Conservation (phyloP, 1,140 invertebrate species). For the Helicoverpa armigera region DNA sequence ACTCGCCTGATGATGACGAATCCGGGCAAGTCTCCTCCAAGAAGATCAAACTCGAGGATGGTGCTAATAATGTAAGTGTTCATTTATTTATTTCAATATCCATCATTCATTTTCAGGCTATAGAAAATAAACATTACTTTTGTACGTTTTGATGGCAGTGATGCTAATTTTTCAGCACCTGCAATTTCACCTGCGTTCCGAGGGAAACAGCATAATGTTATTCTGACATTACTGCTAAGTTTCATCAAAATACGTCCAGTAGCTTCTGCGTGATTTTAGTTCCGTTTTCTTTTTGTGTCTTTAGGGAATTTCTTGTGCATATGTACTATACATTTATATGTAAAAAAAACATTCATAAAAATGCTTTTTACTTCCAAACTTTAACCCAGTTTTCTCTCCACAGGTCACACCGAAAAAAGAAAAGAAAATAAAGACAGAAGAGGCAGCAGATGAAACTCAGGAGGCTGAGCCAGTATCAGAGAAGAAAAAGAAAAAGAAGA, state of each 20-base stretch:
- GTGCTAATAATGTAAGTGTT: slow-evolving; percentile 11
- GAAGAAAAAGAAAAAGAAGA: slow-evolving; percentile 47
- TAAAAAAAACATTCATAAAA: too few relatives aligned
- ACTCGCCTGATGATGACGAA: slow-evolving; percentile 73
- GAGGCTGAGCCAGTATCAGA: slow-evolving; percentile 29
- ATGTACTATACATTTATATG: too few relatives aligned
- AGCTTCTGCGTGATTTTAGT: too few relatives aligned
- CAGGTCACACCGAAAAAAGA: slow-evolving; percentile 39
- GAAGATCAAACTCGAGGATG: slow-evolving; percentile 54
- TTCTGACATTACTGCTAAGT: background rate
- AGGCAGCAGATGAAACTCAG: background rate
- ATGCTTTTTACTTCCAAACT: too few relatives aligned
- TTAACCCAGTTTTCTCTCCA: background rate
- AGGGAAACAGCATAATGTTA: background rate
- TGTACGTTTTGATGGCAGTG: too few relatives aligned
- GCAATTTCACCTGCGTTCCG: background rate
- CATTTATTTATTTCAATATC: too few relatives aligned
- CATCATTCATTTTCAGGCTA: background rate
- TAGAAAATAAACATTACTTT: background rate
- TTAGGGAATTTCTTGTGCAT: too few relatives aligned
- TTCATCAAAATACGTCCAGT: too few relatives aligned
- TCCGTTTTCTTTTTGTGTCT: too few relatives aligned
- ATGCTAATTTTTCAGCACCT: too few relatives aligned
- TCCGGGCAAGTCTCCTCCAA: slow-evolving; percentile 59
- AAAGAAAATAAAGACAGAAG: slow-evolving; percentile 28